These are phyloP conservation scores for Nematostella vectensis DNA, from an alignment of 92 coral and sea anemone genomes.

Conservation along the genomic window DNA sequence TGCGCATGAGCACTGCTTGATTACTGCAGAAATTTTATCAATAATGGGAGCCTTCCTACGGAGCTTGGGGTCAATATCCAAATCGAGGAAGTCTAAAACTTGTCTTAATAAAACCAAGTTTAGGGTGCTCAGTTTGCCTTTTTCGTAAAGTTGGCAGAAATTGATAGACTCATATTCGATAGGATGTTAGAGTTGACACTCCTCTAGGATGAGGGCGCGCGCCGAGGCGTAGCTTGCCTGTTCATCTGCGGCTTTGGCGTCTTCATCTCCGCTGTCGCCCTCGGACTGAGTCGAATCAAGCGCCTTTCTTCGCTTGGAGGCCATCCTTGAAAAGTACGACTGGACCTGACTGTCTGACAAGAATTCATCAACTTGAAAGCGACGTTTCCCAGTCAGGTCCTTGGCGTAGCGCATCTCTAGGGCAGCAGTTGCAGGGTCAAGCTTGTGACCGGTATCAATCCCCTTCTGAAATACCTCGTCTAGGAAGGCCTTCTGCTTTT, in stretches of 20 bases:
- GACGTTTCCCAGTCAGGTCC: not conserved
- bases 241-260: conserved; percentile 1
- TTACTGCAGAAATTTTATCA: not conserved
- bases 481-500: conserved; percentile 6
- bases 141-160: not conserved
- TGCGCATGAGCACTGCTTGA: conserved; percentile 4
- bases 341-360: conserved; percentile 3
- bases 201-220: not conserved
- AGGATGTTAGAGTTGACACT: conserved; percentile 6
- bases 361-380: conserved; percentile 6
- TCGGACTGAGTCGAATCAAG: not conserved
- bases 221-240: not conserved
- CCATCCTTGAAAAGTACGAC: conserved; percentile 7
- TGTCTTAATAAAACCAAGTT: not conserved
- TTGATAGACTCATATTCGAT: conserved; percentile 3
- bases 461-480: conserved; percentile 4
- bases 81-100: conserved; percentile 1
- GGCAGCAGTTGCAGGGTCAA: not conserved
- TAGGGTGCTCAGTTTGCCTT: not conserved
- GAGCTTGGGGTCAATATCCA: not conserved
- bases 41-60: not conserved
- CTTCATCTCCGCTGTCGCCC: not conserved
- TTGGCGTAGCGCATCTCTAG: conserved; percentile 4
- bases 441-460: conserved; percentile 5
- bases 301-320: conserved; percentile 7